Base-by-base conservation (phyloP, 2,888 invertebrate genomes). In the Eristalis tenax region DNA sequence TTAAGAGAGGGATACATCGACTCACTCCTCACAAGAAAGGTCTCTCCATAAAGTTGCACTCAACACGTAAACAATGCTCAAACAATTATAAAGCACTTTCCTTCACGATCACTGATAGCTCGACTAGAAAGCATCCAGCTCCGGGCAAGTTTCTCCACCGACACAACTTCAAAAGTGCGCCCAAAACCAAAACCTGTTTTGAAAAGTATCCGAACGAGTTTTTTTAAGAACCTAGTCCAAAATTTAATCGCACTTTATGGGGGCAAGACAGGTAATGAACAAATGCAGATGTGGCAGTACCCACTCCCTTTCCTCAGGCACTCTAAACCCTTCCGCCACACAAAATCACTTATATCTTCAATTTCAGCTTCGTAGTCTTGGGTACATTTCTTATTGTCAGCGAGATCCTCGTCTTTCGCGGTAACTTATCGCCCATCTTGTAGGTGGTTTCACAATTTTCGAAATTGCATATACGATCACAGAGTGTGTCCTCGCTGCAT, bases 361-460 rank as follows among this genome's bases (percentile, higher is more conserved):
- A 92, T 93, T 96, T 96, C 91, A 97, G 94, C 93, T 95, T 95
- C 76, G 95, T 95, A 57, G 97, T 96, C 94, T 97, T 98, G 61
- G 98, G 98, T 50, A 99, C 98, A 94, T 98, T 96, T 91, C 99
- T 94, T 89, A 99, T 98, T 15, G 99, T 99, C 71, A 99, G 93
- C 15, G 99, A 99, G 88, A 98, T 94, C 90, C 99, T 95, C 6
- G 96, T 97, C 88, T 98, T 93, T 89, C 99, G 95, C 15, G 96
- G 96, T 28, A 97, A 90, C 70, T 91, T 92, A 80, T 95, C 93
- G 50, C 95, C 95, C 76, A 94, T 92, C 22, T 91, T 91, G 92
- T 95, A 95, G 73, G 93, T 92, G 77, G 92, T 91, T 71, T 94
- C 94, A 92, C 96, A 96, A 90, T 95, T 93, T 69, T 94, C 91